Evolutionary conservation across 30 jellyfish, hydroid and myxozoan genomes (phyloP), one percentile per base, ranked within the genome.

Genomic region (Aurelia aurita): DNA sequence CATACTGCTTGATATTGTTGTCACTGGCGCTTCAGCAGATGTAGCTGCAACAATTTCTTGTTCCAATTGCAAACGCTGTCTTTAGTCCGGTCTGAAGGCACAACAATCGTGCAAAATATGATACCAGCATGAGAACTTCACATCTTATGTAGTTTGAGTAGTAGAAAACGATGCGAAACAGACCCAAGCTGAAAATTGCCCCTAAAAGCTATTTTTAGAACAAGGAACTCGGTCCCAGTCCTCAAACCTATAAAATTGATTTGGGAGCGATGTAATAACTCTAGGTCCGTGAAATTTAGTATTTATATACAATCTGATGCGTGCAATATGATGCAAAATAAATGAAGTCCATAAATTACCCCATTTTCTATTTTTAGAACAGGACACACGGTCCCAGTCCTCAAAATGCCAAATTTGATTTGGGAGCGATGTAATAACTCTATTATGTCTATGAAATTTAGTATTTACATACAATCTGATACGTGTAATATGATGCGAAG

Each of bases 371-470:
- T 69, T 62, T 62, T 69, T 69, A 69, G 81, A 69, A 20, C 25
- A 11, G 64, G 45, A 72, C 13, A 69, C 72, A 11, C 0, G 64
- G 66, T 19, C 81, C 63, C 74, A 62, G 74, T 21, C 74, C 74
- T 62, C 74, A 11, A 1, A 7, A 7, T 10, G 39, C 0, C 7
- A 49, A 7, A 7, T 3, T 3, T 62, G 9, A 49, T 19, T 7
- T 62, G 16, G 27, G 21, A 1, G 16, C 5, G 22, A 62, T n/a
- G 1, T 11, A 62, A 7, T 2, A 23, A 15, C 21, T 11, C 0
- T 5, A n/a, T n/a, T n/a, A 62, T 23, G 16, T 7, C 0, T 44
- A 62, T 62, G 74, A 62, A 62, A 62, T 4, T 62, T 3, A 7
- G 74, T 8, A 19, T 2, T 62, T 62, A 20, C 44, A 62, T 44